Evolutionary conservation across 30 jellyfish, hydroid and myxozoan species (phyloP), one percentile per base, ranked within the genome.

Genomic region (Hydra vulgaris): DNA sequence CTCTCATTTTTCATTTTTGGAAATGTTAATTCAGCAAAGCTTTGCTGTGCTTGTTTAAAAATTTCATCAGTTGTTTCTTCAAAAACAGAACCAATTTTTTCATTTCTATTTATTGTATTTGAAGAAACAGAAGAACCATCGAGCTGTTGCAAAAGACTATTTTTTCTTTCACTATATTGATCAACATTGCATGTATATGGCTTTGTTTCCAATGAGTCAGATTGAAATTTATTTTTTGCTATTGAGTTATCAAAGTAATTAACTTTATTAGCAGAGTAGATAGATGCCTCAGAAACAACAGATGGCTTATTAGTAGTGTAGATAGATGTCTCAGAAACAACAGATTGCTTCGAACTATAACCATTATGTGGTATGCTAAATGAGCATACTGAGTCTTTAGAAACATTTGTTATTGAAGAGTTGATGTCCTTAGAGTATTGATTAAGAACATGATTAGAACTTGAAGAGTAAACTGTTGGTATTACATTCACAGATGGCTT

Each of bases 11-110:
- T 26, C 7, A 66, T 25, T n/a, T 75, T 75, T 25, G 23, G 71
- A 17, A 75, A 75, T 75, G 83, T 75, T 70, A 75, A 0, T 18
- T 25, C 71, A 17, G 83, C 83, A 22, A 75, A 70, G 66, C 3
- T 75, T 25, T 53, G 56, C 26, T 75, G 72, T 8, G 56, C 66
- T 21, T 75, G 71, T 23, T 26, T 70, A 26, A 21, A 75, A 75
- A 75, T 75, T 75, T 75, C 7, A 21, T 75, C 83, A 21, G 61
- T 40, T 40, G 8, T 61, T 0, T 21, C 19, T 61, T 61, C 19
- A 61, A 61, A 61, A 61, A 18, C 76, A 7, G 1, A 7, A 17
- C 18, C 17, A 70, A 7, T 22, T 22, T 70, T 70, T 25, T 70
- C 76, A 70, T 70, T 70, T 70, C 17, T 22, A 23, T 70, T 25